These are phyloP conservation scores for Arion vulgaris DNA, from an alignment of 1,140 invertebrate genomes.

Conservation along the genomic window DNA sequence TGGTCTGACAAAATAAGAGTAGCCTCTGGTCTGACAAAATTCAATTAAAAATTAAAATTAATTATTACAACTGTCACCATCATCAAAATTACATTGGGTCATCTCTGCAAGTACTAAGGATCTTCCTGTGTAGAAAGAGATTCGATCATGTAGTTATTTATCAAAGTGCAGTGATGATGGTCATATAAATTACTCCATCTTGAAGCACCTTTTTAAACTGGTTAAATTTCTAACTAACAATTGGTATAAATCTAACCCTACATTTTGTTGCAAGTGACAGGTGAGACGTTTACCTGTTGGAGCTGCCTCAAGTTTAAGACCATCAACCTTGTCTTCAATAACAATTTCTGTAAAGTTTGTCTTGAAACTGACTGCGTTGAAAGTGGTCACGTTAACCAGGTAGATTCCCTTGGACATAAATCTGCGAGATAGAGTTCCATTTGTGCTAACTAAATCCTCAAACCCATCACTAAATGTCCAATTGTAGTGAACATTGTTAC, in stretches of 20 bases:
- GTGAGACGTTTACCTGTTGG: slow-evolving; percentile 13
- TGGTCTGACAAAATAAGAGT: too few species aligned
- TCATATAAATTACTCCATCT: too few species aligned
- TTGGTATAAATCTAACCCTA: neutral
- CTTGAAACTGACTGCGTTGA: slow-evolving; percentile 53
- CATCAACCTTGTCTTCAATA: slow-evolving; percentile 47
- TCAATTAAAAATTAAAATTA: too few species aligned
- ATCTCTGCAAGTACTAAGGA: too few species aligned
- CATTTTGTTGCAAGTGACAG: neutral
- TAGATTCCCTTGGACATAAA: slow-evolving; percentile 40
- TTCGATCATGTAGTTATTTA: too few species aligned
- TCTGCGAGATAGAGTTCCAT: slow-evolving; percentile 14
- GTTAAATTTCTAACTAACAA: too few species aligned
- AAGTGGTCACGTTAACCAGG: slow-evolving; percentile 47
- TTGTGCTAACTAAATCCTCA: slow-evolving; percentile 26
- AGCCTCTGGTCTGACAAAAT: too few species aligned
- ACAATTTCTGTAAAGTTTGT: slow-evolving; percentile 48
- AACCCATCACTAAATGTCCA: slow-evolving; percentile 49
- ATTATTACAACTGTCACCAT: too few species aligned
- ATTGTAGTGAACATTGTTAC: slow-evolving; percentile 50
- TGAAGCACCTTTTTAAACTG: too few species aligned
- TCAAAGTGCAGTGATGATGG: too few species aligned
- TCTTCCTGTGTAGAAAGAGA: too few species aligned
- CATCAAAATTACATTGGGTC: too few species aligned
- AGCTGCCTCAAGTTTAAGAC: slow-evolving; percentile 5